A percentile compares a stretch with the other conserved stretches of the same genome.
Conservation (phyloP, 2,113 vertebrate genomes). For the Sarotherodon lohbergeri region DNA sequence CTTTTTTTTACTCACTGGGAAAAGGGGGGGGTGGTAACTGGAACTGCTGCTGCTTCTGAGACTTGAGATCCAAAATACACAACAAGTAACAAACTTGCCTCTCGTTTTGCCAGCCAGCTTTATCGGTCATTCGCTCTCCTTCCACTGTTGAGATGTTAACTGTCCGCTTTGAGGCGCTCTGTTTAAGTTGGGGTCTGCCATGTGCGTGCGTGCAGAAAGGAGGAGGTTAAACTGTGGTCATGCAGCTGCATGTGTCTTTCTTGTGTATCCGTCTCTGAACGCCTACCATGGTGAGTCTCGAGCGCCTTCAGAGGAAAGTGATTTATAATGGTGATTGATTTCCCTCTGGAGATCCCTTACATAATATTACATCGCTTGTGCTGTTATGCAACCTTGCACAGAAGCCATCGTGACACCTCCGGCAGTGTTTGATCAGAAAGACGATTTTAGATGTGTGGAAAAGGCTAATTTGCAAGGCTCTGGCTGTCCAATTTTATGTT, state of each 20-base stretch:
- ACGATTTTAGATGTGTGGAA: neutral
- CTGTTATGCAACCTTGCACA: constrained; percentile 8
- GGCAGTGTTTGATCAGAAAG: neutral
- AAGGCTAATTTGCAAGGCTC: neutral
- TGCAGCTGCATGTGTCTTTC: neutral
- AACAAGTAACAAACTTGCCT: neutral
- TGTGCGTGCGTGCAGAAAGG: neutral
- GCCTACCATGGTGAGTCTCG: neutral
- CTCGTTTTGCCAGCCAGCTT: neutral
- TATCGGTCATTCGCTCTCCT: neutral
- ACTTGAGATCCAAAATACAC: neutral
- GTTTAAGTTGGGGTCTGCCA: neutral
- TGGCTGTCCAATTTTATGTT: neutral
- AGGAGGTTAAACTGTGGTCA: neutral
- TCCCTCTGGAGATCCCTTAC: neutral
- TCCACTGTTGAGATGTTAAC: neutral
- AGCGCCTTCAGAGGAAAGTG: neutral
- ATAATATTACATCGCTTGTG: neutral
- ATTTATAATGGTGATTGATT: constrained; percentile 9
- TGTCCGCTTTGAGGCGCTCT: neutral
- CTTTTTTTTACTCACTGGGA: neutral
- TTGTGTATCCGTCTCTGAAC: neutral
- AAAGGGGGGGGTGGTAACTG: neutral
- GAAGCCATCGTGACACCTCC: neutral
- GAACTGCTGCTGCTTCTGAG: neutral